These are phyloP conservation scores for Drosophila murphyi DNA, from an alignment of 1,140 invertebrate genomes.

Conservation along the genomic window DNA sequence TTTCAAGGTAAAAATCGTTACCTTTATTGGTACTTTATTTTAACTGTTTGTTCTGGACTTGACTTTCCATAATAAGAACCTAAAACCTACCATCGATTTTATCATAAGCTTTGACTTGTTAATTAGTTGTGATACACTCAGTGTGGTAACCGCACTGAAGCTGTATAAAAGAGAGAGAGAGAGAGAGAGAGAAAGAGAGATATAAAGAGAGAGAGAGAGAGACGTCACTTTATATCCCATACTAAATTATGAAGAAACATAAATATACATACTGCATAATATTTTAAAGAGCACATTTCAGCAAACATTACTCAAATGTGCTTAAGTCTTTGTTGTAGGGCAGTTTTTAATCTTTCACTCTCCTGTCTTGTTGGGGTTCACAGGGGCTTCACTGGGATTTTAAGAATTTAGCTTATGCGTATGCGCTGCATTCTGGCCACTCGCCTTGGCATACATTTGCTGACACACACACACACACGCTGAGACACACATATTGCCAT, in stretches of 20 bases:
- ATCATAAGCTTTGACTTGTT: constrained; percentile 43
- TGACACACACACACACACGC: constrained; percentile 5
- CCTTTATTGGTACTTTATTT: constrained; percentile 13
- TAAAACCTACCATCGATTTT: constrained; percentile 65
- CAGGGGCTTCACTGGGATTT: constrained; percentile 40
- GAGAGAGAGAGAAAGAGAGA: background rate
- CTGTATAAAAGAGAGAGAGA: background rate
- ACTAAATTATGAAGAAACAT: too few species aligned
- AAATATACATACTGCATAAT: too few species aligned
- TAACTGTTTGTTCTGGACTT: constrained; percentile 34
- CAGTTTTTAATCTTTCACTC: background rate
- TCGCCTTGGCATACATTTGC: constrained; percentile 69
- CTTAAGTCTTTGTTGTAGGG: background rate
- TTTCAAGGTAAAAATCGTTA: background rate
- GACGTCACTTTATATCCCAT: too few species aligned
- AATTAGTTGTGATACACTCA: constrained; percentile 24
- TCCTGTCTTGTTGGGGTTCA: background rate
- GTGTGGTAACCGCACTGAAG: background rate
- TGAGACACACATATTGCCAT: constrained; percentile 1
- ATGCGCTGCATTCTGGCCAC: constrained; percentile 60
- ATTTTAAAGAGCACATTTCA: background rate
- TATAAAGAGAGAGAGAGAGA: too few species aligned
- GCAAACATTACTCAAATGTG: background rate
- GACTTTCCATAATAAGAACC: constrained; percentile 55
- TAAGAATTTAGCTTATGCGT: constrained; percentile 73